Conservation (phyloP, 2,797 vertebrate genomes). For the Gymnothorax javanicus region DNA sequence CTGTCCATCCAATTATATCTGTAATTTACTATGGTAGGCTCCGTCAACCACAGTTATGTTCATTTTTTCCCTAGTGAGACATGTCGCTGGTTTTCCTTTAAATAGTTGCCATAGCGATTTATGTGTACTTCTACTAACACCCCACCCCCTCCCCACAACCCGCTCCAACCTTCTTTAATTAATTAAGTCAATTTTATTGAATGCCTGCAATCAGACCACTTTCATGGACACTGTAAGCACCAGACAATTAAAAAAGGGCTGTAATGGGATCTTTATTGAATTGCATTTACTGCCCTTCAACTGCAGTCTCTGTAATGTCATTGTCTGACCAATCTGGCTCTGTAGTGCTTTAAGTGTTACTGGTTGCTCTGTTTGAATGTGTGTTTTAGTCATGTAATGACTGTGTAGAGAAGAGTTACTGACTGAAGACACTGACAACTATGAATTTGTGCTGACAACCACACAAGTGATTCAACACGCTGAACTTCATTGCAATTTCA, state of each 20-base stretch:
- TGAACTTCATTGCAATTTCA: neutral
- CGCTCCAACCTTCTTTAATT: constrained; percentile 70
- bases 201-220: neutral
- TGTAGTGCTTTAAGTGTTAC: neutral
- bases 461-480: neutral
- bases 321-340: neutral
- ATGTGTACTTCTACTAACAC: constrained; percentile 62
- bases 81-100: constrained; percentile 53
- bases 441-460: neutral
- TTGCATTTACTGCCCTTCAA: neutral
- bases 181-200: constrained; percentile 51
- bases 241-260: neutral
- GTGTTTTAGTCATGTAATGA: too few relatives aligned
- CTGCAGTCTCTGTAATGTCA: neutral
- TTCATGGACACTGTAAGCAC: neutral
- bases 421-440: too few relatives aligned
- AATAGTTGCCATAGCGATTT: constrained; percentile 74
- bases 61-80: constrained; percentile 35
- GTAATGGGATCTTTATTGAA: neutral
- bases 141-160: constrained; percentile 19
- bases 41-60: constrained; percentile 44
- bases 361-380: neutral
- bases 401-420: too few relatives aligned
- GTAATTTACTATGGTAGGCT: neutral
- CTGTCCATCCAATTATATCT: neutral